Evolutionary conservation across 2,797 vertebrate genomes (phyloP), one percentile per base, ranked within the genome.

Genomic region (Tokudaia tokunoshimensis): DNA sequence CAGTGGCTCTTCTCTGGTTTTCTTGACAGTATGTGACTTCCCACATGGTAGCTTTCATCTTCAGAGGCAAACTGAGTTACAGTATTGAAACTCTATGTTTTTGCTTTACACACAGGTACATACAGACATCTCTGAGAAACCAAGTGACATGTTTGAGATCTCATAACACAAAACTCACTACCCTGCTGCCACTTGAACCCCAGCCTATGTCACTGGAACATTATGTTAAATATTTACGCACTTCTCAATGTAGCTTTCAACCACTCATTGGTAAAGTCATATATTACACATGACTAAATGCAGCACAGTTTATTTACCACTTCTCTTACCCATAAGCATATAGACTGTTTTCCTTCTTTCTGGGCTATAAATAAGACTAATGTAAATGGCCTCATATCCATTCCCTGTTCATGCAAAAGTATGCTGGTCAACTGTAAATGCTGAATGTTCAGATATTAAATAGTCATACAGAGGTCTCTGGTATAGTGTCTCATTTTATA

Each of bases 181-280:
- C 78, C 55, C 8, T 92, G 88, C 29, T 87, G 22, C 20, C 85
- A 52, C 13, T 41, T 92, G 20, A 29, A 10, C 14, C 90, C 63
- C 75, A 57, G 12, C 57, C 89, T 81, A 34, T 87, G 55, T 70
- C 44, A 31, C 57, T 94, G 50, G 76, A 83, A 86, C 82, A 92
- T 47, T 89, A 20, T 86, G 9, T 55, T 78, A 31, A 34, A 67
- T 50, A 47, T 82, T 84, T 52, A 47, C 24, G 67, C 19, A 17
- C 88, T 95, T 61, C 72, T 78, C 90, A 79, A 65, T 72, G 47
- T 6, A 91, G 12, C 37, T 15, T 26, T 59, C 65, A 89, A 55
- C 37, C 41, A 34, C 70, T 92, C n/a, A 26, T 52, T 85, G 20
- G 50, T 52, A 94, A 88, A 72, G 8, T 86, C 47, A 1, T 34